phyloP scores from a whole-genome alignment of 2,113 vertebrate species.

The Lipotes vexillifer region DNA sequence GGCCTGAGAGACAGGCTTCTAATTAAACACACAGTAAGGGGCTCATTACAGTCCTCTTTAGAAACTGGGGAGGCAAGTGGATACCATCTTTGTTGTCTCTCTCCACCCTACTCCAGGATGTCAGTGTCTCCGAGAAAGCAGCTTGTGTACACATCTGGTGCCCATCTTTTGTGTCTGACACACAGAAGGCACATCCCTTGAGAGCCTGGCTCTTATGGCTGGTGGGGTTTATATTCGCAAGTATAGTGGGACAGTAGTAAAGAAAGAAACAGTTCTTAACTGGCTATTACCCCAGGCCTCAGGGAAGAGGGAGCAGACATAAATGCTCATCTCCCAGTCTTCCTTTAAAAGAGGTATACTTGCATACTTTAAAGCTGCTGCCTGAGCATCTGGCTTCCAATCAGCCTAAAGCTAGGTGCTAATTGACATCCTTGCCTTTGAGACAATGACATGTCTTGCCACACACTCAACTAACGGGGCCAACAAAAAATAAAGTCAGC shows the following conservation, averaged over 20 bases:
- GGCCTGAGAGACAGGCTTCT: background rate
- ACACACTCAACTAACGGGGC: background rate
- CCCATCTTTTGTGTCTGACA: background rate
- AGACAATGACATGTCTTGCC: background rate
- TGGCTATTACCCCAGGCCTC: background rate
- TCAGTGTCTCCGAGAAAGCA: background rate
- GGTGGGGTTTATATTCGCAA: background rate
- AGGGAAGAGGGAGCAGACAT: background rate
- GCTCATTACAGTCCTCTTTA: background rate
- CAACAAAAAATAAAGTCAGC: background rate
- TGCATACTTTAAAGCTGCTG: background rate
- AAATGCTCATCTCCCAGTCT: background rate
- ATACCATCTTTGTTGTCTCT: background rate
- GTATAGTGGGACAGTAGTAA: background rate
- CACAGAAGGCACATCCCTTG: background rate
- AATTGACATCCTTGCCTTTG: background rate
- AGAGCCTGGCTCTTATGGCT: background rate
- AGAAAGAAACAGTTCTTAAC: background rate
- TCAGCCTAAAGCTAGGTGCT: background rate
- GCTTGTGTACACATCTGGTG: background rate
- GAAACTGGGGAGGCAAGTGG: background rate
- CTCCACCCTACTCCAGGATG: background rate
- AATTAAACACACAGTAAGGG: background rate
- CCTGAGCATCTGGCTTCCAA: background rate
- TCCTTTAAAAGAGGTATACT: background rate